Evolutionary conservation across 2,113 vertebrate genomes (phyloP).

Genomic region (Nothobranchius kuhntae): DNA sequence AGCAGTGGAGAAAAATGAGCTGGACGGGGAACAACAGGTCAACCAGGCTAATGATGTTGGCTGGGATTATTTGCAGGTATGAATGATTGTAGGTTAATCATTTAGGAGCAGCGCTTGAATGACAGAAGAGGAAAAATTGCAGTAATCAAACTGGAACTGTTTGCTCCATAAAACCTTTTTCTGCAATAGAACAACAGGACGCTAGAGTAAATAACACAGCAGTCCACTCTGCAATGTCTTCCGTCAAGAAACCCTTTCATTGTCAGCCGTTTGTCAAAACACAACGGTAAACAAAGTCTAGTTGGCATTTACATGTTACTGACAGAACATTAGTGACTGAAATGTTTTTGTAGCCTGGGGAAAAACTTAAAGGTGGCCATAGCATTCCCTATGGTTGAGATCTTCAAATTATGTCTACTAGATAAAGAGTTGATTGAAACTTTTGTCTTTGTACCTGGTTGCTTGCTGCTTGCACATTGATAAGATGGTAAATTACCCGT

Average conservation of each 20-base stretch:
- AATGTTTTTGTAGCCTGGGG: too few relatives aligned
- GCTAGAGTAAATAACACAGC: constrained; percentile 14
- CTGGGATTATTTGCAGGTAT: constrained; percentile 73
- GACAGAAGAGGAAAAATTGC: constrained; percentile 57
- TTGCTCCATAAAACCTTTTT: constrained; percentile 44
- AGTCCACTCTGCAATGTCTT: not conserved
- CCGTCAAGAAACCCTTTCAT: not conserved
- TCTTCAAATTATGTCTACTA: too few relatives aligned
- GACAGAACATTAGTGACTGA: too few relatives aligned
- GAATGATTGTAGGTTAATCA: constrained; percentile 70
- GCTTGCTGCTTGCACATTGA: too few relatives aligned
- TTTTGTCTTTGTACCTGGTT: too few relatives aligned
- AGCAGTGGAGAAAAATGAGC: constrained; percentile 61
- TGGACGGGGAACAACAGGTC: constrained; percentile 56
- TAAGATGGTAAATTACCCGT: too few relatives aligned
- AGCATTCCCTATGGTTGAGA: too few relatives aligned
- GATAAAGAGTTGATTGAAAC: too few relatives aligned
- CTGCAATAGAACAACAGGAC: constrained; percentile 24
- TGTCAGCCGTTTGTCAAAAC: too few relatives aligned
- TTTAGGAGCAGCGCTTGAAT: constrained; percentile 47
- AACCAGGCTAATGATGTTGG: constrained; percentile 71
- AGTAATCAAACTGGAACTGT: constrained; percentile 52
- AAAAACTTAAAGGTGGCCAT: too few relatives aligned
- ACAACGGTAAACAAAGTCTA: too few relatives aligned
- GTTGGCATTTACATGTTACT: too few relatives aligned